Conservation (phyloP, 1,140 invertebrate genomes). For the Temnothorax nylanderi region DNA sequence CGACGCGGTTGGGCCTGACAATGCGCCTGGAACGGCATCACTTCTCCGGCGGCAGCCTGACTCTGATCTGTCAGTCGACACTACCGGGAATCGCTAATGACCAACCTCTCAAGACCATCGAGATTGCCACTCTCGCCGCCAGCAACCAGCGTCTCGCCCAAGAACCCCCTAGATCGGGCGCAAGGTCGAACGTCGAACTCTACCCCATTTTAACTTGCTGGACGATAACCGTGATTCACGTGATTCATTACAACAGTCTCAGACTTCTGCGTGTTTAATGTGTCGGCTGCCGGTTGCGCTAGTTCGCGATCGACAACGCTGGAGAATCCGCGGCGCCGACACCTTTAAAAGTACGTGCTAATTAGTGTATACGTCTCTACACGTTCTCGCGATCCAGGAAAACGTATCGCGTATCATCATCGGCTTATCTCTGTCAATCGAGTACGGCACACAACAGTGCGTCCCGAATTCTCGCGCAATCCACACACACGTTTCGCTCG, state of each 20-base stretch:
- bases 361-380: slow-evolving; percentile 25
- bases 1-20: slow-evolving; percentile 74
- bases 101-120: slow-evolving; percentile 65
- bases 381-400: slow-evolving; percentile 14
- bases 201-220: slow-evolving; percentile 5
- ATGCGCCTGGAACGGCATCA: slow-evolving; percentile 78
- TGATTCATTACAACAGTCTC: slow-evolving; percentile 12
- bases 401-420: slow-evolving; percentile 1
- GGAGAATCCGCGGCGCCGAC: neutral
- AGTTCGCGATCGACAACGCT: neutral
- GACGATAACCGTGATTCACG: neutral
- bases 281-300: neutral
- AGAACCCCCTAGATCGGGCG: slow-evolving; percentile 76
- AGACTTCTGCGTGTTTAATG: slow-evolving; percentile 24
- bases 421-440: slow-evolving; percentile 27
- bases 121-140: slow-evolving; percentile 77
- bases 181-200: neutral
- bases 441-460: neutral
- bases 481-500: slow-evolving; percentile 16
- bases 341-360: slow-evolving; percentile 5
- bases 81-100: slow-evolving; percentile 75
- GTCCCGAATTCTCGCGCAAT: slow-evolving; percentile 32
- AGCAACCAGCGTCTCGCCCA: slow-evolving; percentile 82
- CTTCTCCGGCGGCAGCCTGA: slow-evolving; percentile 79
- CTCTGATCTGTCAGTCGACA: slow-evolving; percentile 78